Base-by-base conservation (phyloP, 2,888 invertebrate genomes). In the Oeneis ivallda region DNA sequence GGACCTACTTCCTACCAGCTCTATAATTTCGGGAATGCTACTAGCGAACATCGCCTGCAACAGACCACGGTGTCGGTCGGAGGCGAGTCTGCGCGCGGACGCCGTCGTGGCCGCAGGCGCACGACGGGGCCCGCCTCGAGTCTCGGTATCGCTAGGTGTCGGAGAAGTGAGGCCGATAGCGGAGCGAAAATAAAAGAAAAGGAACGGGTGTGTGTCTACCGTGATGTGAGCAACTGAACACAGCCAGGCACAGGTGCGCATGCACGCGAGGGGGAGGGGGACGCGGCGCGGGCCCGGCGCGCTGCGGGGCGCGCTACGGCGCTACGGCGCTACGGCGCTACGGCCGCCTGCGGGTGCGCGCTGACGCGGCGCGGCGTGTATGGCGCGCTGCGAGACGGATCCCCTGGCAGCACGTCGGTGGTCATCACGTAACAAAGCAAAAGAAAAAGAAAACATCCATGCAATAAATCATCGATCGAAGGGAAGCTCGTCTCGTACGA, bases 21-120 rank as follows among this genome's bases (percentile, higher is more conserved):
- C 98, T 94, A 98, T 98, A 94, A 99, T 98, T 96, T 99, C 99
- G 93, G 99, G 99, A 94, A 99, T 98, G 95, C 98, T 98, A 96
- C 98, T 98, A 94, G 99, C 98, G 96, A 99, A 99, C 96, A 99
- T 98, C 94, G 98, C 99, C 98, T 98, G 96, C 93, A 96, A 95
- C 94, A 94, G 94, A 94, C 92, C 92, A 91, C 86, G 91, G 92
- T 87, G 92, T 85, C 87, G 88, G 82, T 89, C 86, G 88, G 80
- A 78, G 82, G 79, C 78, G 81, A 82, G 82, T 79, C 79, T 75
- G 82, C 81, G 79, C 84, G 83, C 85, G 86, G 81, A 85, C 89
- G 88, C 90, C 89, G 87, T 87, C 87, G 88, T 87, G 89, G 86
- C 6, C 37, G 37, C 37, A 37, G 26, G 37, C 90, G 90, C 91